Evolutionary conservation across 2,797 vertebrate genomes (phyloP).

Genomic region (Eurystomus glaucurus): DNA sequence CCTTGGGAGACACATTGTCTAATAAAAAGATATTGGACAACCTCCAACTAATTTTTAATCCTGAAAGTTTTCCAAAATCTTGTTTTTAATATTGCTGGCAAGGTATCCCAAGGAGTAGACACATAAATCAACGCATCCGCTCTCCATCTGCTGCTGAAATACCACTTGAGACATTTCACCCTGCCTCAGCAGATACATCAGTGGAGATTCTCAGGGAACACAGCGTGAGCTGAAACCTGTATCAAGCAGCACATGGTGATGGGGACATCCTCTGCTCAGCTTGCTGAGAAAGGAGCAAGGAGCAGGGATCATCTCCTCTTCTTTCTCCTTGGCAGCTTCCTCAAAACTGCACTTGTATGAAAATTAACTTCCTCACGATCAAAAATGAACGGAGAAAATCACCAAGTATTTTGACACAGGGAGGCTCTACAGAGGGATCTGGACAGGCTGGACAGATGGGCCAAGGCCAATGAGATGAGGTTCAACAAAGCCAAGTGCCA

Average conservation of each 20-base stretch:
- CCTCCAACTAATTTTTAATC: conserved; percentile 77
- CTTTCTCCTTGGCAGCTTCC: neutral
- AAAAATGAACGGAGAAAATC: neutral
- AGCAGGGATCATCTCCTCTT: neutral
- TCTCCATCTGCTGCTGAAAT: conserved; percentile 35
- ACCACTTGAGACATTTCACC: conserved; percentile 5
- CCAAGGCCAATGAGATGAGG: too few relatives aligned
- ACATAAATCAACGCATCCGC: conserved; percentile 57
- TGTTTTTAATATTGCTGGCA: conserved; percentile 70
- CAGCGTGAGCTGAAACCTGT: neutral
- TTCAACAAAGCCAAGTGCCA: too few relatives aligned
- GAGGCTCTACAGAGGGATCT: too few relatives aligned
- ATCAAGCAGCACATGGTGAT: neutral
- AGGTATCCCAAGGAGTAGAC: conserved; percentile 44
- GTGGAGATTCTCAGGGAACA: neutral
- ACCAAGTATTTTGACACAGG: neutral
- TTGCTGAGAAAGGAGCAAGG: neutral
- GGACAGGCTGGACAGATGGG: too few relatives aligned
- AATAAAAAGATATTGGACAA: conserved; percentile 69
- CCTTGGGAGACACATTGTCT: conserved; percentile 60
- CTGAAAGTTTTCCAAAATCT: conserved; percentile 77
- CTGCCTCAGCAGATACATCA: neutral
- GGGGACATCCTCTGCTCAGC: neutral
- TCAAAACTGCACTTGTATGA: neutral
- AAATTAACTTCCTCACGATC: neutral